Evolutionary conservation across 2,113 vertebrate species (phyloP).

Genomic region (Cebus imitator): DNA sequence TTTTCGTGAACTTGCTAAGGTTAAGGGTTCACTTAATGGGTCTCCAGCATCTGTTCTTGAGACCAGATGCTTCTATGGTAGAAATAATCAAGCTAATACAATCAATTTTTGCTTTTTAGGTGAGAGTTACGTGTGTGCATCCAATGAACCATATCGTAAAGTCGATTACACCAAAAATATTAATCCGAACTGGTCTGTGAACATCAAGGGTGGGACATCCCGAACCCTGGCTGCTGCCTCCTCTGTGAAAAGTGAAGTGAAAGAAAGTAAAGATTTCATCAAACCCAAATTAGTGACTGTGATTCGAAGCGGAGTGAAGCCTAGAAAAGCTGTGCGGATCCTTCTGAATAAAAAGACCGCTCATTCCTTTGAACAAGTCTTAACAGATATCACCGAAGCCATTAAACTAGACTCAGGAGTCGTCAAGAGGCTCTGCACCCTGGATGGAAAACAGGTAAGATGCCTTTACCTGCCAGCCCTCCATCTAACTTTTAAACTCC

Average conservation of each 20-base stretch:
- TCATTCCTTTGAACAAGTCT: conserved; percentile 97
- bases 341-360: conserved; percentile 99
- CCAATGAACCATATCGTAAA: conserved; percentile 94
- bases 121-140: conserved; percentile 98
- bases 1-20: not conserved
- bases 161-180: conserved; percentile 97
- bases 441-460: conserved; percentile 97
- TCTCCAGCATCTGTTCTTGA: not conserved
- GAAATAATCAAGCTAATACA: not conserved
- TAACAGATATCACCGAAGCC: conserved; percentile 97
- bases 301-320: conserved; percentile 97
- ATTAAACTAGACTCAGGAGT: conserved; percentile 98
- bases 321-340: conserved; percentile 96
- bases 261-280: conserved; percentile 96
- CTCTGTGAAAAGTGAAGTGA: conserved; percentile 87
- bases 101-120: conserved; percentile 82
- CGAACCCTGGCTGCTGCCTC: conserved; percentile 89
- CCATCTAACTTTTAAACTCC: fast-evolving
- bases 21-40: not conserved
- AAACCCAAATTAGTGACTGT: conserved; percentile 98
- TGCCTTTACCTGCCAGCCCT: not conserved
- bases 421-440: conserved; percentile 95
- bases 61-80: fast-evolving
- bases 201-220: conserved; percentile 87
- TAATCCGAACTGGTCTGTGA: conserved; percentile 98